A percentile compares a stretch with the other conserved stretches of the same genome.
Conservation (phyloP, 1,140 invertebrate species). For the Ips nitidus region DNA sequence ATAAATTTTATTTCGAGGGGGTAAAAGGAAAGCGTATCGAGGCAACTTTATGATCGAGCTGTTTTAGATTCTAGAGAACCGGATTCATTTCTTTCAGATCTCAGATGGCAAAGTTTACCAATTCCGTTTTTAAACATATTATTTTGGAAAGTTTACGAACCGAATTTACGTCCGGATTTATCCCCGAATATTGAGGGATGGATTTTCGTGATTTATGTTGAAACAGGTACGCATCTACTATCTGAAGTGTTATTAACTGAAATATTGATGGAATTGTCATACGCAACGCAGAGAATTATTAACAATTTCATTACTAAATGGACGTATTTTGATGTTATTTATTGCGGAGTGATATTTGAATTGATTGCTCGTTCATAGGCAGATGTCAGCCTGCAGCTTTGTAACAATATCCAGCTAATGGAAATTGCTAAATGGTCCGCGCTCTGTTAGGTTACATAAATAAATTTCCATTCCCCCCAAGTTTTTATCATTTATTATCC, state of each 20-base stretch:
- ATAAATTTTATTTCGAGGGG: slow-evolving; percentile 13
- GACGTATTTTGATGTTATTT: too few species aligned
- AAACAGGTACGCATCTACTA: neutral
- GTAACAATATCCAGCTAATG: neutral
- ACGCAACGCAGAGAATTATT: neutral
- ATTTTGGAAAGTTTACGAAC: slow-evolving; percentile 10
- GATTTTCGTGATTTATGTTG: slow-evolving; percentile 6
- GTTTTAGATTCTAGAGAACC: slow-evolving; percentile 7
- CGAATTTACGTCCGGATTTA: slow-evolving; percentile 1
- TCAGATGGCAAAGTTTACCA: slow-evolving; percentile 20
- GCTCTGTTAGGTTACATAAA: neutral
- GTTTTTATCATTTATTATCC: slow-evolving; percentile 23
- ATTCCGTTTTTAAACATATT: slow-evolving; percentile 19
- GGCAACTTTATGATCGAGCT: slow-evolving; percentile 18
- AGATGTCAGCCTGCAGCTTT: neutral
- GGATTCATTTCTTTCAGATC: slow-evolving; percentile 17
- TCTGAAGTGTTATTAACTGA: slow-evolving; percentile 1
- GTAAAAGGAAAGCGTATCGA: slow-evolving; percentile 11
- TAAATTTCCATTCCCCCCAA: neutral
- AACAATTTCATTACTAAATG: neutral
- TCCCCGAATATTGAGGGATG: neutral
- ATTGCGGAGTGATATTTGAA: neutral
- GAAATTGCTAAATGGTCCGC: too few species aligned
- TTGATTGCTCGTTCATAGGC: neutral
- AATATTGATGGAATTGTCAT: neutral